These are phyloP conservation scores for Tolmerus cingulatus DNA, from an alignment of 2,888 invertebrate species.

Conservation along the genomic window DNA sequence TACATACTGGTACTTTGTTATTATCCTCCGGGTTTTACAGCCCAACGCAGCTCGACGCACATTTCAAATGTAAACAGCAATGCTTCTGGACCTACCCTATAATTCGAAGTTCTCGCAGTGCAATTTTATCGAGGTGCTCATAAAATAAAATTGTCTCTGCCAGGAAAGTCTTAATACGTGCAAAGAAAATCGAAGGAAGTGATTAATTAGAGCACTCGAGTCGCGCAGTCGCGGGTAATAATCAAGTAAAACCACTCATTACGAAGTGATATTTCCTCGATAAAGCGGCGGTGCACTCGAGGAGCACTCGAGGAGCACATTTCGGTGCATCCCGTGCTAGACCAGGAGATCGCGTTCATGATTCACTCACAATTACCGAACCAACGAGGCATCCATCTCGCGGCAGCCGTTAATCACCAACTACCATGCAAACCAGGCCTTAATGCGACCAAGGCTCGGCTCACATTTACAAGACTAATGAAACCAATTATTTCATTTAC, in stretches of 20 bases:
- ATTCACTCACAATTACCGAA: conserved; percentile 28
- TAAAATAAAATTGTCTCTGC: conserved; percentile 21
- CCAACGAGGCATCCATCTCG: conserved; percentile 17
- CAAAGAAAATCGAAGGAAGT: conserved; percentile 2
- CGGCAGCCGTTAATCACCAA: conserved; percentile 28
- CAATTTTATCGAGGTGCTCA: background rate
- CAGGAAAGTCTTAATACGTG: background rate
- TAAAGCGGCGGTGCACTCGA: background rate
- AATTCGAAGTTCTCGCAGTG: background rate
- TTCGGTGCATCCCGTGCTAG: conserved; percentile 1
- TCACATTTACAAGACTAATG: conserved; percentile 46
- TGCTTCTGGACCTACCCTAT: background rate
- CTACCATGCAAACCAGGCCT: conserved; percentile 1
- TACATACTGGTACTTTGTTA: background rate
- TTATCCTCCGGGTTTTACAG: background rate
- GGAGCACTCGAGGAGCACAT: background rate
- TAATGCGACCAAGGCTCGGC: background rate
- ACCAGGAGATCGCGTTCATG: background rate
- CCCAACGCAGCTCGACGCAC: background rate
- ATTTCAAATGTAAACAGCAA: conserved; percentile 18
- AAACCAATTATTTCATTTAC: conserved; percentile 50
- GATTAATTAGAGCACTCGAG: conserved; percentile 23
- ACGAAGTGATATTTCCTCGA: conserved; percentile 32
- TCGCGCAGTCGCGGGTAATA: conserved; percentile 7
- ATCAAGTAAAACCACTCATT: conserved; percentile 31